Conservation (phyloP, 2,888 invertebrate genomes). For the Alviniconcha strummeri region DNA sequence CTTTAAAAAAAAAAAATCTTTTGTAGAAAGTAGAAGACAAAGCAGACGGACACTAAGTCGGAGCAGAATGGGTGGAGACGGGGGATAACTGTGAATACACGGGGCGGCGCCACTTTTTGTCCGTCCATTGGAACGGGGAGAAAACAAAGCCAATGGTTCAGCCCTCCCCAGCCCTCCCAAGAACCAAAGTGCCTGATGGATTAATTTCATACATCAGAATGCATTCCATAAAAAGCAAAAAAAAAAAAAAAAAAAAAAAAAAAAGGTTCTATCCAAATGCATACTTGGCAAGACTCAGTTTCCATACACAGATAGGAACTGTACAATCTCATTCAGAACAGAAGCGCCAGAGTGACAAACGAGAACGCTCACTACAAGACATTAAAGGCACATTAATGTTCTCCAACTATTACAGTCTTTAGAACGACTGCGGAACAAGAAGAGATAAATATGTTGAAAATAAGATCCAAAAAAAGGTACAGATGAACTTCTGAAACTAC, state of each 20-base stretch:
- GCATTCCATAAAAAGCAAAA: neutral
- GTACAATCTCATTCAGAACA: neutral
- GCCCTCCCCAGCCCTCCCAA: neutral
- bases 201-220: neutral
- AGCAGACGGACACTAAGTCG: too few relatives aligned
- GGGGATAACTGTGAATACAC: too few relatives aligned
- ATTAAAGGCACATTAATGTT: neutral
- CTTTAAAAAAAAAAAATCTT: too few relatives aligned
- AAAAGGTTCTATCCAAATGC: neutral
- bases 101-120: too few relatives aligned
- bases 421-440: too few relatives aligned
- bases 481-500: too few relatives aligned
- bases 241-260: neutral
- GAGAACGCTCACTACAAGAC: neutral
- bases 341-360: slow-evolving; percentile 2
- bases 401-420: neutral
- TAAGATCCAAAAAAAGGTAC: too few relatives aligned
- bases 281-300: slow-evolving; percentile 12
- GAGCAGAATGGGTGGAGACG: too few relatives aligned
- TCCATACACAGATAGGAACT: neutral
- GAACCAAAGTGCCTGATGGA: neutral
- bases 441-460: too few relatives aligned
- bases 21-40: too few relatives aligned
- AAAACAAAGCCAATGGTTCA: slow-evolving; percentile 6
- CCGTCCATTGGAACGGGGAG: neutral